phyloP scores from a whole-genome alignment of 2,888 invertebrate species.

The Marronus borbonicus region DNA sequence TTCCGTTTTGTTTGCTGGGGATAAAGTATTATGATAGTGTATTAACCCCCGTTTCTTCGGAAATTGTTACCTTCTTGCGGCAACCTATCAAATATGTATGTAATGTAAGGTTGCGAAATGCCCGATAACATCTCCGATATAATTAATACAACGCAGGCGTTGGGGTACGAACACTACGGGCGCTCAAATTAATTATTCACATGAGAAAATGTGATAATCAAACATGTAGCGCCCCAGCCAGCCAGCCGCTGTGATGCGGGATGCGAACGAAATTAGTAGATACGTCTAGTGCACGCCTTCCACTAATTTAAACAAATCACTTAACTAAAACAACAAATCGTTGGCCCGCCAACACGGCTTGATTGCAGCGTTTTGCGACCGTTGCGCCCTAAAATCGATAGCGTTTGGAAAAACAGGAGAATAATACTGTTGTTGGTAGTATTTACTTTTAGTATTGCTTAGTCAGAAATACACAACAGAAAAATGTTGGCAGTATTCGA shows the following conservation, averaged over 20 bases:
- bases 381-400: neutral
- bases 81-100: no score
- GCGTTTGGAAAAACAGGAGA: neutral
- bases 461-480: neutral
- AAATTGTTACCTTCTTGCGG: no score
- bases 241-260: no score
- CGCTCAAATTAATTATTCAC: slow-evolving; percentile 30
- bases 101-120: no score
- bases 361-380: slow-evolving; percentile 1
- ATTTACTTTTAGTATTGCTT: neutral
- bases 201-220: slow-evolving; percentile 41
- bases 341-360: neutral
- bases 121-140: slow-evolving; percentile 2
- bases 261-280: slow-evolving; percentile 7
- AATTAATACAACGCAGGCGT: slow-evolving; percentile 12
- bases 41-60: no score
- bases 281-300: slow-evolving; percentile 14
- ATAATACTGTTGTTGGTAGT: neutral
- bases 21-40: no score
- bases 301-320: slow-evolving; percentile 36
- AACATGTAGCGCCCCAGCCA: slow-evolving; percentile 17
- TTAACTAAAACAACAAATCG: slow-evolving; percentile 38
- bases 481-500: neutral
- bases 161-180: neutral
- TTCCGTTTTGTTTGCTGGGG: no score